Evolutionary conservation across 2,888 invertebrate genomes (phyloP).

Genomic region (Agrilus biguttatus): DNA sequence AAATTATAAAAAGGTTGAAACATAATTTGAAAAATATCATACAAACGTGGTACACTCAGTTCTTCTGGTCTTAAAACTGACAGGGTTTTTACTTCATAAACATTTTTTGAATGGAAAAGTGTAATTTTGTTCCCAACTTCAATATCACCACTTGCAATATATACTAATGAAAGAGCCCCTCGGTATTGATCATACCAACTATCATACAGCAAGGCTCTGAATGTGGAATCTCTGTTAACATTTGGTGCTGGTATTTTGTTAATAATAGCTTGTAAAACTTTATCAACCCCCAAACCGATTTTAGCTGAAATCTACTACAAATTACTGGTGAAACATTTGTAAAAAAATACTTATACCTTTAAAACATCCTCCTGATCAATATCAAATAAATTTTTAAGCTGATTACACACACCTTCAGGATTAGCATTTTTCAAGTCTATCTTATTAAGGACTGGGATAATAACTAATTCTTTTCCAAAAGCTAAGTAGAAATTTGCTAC

Average conservation of each 20-base stretch:
- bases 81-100: constrained; percentile 64
- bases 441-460: constrained; percentile 93
- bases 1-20: background rate
- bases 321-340: background rate
- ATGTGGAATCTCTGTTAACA: constrained; percentile 41
- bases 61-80: constrained; percentile 70
- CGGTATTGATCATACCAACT: constrained; percentile 85
- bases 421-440: constrained; percentile 87
- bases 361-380: constrained; percentile 59
- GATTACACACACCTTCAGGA: constrained; percentile 66
- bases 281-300: constrained; percentile 67
- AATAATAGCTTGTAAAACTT: constrained; percentile 65
- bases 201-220: constrained; percentile 80
- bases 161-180: constrained; percentile 65
- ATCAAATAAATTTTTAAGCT: constrained; percentile 69
- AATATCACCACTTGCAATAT: constrained; percentile 63
- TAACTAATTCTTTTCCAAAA: constrained; percentile 60
- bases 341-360: constrained; percentile 38
- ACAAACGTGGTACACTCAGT: constrained; percentile 47
- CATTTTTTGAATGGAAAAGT: constrained; percentile 54
- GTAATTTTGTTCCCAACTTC: constrained; percentile 61
- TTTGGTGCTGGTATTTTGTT: constrained; percentile 62
- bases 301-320: constrained; percentile 69
- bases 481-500: constrained; percentile 93
- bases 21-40: constrained; percentile 18